These are phyloP conservation scores for Apis dorsata DNA, from an alignment of 1,140 invertebrate genomes.

Conservation along the genomic window DNA sequence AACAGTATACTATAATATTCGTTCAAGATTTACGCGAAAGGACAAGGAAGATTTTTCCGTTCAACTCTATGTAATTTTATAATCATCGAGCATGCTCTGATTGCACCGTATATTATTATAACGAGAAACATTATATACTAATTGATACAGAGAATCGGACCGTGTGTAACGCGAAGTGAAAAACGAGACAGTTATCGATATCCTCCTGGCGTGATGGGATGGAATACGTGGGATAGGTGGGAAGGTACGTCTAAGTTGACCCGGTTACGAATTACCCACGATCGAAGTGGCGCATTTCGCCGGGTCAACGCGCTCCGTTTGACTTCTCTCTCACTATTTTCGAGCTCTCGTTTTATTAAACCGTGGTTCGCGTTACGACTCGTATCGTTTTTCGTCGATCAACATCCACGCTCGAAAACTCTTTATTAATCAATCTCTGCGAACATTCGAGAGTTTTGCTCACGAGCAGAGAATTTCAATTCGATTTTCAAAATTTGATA, in stretches of 20 bases:
- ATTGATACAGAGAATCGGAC: not conserved
- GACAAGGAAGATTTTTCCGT: too few species aligned
- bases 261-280: conserved; percentile 45
- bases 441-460: too few species aligned
- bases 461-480: not conserved
- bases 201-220: not conserved
- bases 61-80: not conserved
- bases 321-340: conserved; percentile 7
- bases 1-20: too few species aligned
- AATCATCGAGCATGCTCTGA: not conserved
- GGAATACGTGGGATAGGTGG: conserved; percentile 3
- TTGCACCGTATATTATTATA: not conserved
- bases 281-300: conserved; percentile 25
- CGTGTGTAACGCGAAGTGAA: not conserved
- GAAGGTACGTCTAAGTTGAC: conserved; percentile 37
- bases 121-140: not conserved
- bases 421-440: not conserved
- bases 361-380: conserved; percentile 7
- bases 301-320: conserved; percentile 30
- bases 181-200: conserved; percentile 30
- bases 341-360: conserved; percentile 23
- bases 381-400: not conserved
- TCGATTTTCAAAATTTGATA: too few species aligned
- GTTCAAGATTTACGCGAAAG: too few species aligned
- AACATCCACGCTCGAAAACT: not conserved